These are phyloP conservation scores for Drosophila acutilabella DNA, from an alignment of 2,888 invertebrate species.

Conservation along the genomic window DNA sequence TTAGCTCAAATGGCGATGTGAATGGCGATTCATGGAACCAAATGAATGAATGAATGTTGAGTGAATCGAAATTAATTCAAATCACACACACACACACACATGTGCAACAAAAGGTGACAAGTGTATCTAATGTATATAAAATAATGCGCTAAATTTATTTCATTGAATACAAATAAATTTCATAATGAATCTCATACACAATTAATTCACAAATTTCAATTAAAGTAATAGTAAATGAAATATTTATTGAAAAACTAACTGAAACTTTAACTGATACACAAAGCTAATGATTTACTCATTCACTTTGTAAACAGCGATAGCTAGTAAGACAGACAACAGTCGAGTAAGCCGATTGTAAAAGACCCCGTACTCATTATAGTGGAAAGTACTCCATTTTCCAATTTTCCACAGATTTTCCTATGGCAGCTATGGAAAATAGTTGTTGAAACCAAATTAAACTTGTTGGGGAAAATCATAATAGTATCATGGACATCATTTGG, in stretches of 20 bases:
- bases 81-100: conserved; percentile 9
- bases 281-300: neutral
- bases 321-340: neutral
- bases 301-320: neutral
- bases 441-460: no score
- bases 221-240: no score
- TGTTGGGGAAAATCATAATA: no score
- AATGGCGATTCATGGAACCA: conserved; percentile 32
- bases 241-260: no score
- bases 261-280: no score
- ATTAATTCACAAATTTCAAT: no score
- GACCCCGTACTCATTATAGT: neutral
- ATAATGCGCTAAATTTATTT: neutral
- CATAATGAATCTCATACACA: no score
- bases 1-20: conserved; percentile 56
- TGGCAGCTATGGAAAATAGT: no score
- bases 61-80: conserved; percentile 32
- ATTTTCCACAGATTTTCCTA: no score
- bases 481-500: no score
- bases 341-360: neutral
- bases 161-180: no score
- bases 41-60: conserved; percentile 29
- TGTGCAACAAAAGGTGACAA: conserved; percentile 12
- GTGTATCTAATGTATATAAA: neutral
- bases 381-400: no score